These are phyloP conservation scores for Armadillidium nasatum DNA, from an alignment of 1,140 invertebrate genomes.

Conservation along the genomic window DNA sequence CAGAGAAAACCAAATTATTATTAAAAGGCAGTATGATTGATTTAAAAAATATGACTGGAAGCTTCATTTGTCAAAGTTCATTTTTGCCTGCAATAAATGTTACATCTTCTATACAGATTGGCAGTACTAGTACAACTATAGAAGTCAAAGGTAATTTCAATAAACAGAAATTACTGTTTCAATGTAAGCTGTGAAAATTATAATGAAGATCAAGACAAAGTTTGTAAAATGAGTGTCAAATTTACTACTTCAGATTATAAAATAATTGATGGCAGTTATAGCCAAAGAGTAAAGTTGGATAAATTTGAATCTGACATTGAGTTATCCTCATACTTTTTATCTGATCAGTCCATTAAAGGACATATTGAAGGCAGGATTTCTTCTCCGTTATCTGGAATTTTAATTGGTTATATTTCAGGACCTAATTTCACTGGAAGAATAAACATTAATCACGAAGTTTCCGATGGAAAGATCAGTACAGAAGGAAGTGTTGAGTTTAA, in stretches of 20 bases:
- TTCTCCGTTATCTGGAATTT: background rate
- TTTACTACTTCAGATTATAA: background rate
- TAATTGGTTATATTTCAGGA: background rate
- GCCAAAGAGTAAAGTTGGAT: background rate
- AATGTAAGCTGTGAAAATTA: background rate
- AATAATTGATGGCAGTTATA: background rate
- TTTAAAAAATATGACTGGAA: background rate
- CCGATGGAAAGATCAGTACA: background rate
- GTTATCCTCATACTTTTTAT: background rate
- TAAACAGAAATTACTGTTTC: background rate
- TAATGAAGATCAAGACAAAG: background rate
- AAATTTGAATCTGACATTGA: slow-evolving; percentile 4
- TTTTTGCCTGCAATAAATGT: background rate
- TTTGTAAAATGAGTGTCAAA: background rate
- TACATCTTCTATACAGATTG: background rate
- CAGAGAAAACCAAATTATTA: background rate
- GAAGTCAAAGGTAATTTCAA: background rate
- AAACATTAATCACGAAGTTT: background rate
- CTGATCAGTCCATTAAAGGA: background rate
- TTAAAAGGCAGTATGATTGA: background rate
- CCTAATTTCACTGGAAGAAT: background rate
- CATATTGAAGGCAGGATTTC: slow-evolving; percentile 1
- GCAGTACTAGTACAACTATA: background rate
- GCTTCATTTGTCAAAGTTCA: background rate
- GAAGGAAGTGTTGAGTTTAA: background rate